These are phyloP conservation scores for Musca vetustissima DNA, from an alignment of 1,140 invertebrate species.

Conservation along the genomic window DNA sequence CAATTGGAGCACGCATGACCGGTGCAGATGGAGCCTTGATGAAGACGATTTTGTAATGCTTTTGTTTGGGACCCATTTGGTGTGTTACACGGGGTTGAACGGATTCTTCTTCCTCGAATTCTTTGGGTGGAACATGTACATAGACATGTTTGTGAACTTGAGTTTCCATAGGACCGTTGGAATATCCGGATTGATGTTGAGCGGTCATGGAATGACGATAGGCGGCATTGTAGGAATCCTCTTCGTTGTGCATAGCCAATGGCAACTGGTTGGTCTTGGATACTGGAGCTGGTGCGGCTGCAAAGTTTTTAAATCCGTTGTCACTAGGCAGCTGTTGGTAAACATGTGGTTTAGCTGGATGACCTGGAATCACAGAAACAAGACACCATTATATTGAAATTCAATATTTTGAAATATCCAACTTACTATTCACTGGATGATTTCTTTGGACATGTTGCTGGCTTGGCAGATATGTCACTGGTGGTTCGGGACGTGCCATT, in stretches of 20 bases:
- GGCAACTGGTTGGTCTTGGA: neutral
- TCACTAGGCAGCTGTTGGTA: conserved; percentile 47
- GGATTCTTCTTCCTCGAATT: conserved; percentile 64
- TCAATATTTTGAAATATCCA: neutral
- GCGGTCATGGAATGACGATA: conserved; percentile 37
- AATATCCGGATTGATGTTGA: conserved; percentile 41
- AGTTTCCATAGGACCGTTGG: conserved; percentile 43
- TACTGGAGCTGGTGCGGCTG: neutral
- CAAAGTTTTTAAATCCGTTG: conserved; percentile 39
- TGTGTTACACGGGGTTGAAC: conserved; percentile 59
- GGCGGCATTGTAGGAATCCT: conserved; percentile 51
- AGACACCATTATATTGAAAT: neutral
- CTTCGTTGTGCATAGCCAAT: conserved; percentile 25
- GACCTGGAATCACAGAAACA: conserved; percentile 24
- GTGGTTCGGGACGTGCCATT: conserved; percentile 60
- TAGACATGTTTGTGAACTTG: conserved; percentile 76
- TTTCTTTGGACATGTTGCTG: conserved; percentile 53
- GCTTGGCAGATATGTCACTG: conserved; percentile 34
- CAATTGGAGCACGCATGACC: conserved; percentile 65
- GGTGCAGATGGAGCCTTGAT: conserved; percentile 79
- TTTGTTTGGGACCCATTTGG: conserved; percentile 67
- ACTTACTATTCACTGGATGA: conserved; percentile 44
- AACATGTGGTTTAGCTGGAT: conserved; percentile 40
- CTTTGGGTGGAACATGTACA: conserved; percentile 77
- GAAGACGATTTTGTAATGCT: conserved; percentile 86